Base-by-base conservation (phyloP, 2,888 invertebrate genomes). In the Pachydiplax longipennis region DNA sequence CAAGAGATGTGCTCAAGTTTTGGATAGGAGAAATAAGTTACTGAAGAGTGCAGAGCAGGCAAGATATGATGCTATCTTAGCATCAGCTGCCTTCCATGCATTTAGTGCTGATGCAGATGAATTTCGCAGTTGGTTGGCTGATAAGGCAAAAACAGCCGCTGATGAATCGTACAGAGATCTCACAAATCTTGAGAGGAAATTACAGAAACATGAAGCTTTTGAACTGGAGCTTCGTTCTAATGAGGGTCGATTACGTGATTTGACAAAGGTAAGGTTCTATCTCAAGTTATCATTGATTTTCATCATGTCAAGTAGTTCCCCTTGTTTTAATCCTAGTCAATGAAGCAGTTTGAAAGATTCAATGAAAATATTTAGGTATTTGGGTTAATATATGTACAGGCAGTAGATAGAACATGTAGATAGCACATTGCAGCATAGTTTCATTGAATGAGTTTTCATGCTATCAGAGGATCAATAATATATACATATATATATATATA, bases 181-280 rank as follows among this genome's bases (percentile, higher is more conserved):
- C 31, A 97, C 96, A 80, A 99, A 99, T 93, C 94, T 98, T 92
- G 98, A 98, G 92, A 95, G 98, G 0, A 99, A 99, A 93, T 94
- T 99, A 0, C 98, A 99, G 94, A 99, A 99, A 93, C 99, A 99
- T 93, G 98, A 99, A 94, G 99, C 99, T 0, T 99, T 99, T 93
- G 99, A 99, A 93, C 95, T 99, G 0, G 99, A 99, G 93, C 94
- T 99, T 35, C 96, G 98, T 87, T 98, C 99, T 0, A 99, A 99
- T 93, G 98, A 99, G 94, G 98, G 98, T 22, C 97, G 99, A 93
- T 95, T 99, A 15, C 95, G 98, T 90, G 96, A 97, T 37, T 97
- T 99, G 0, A 98, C 97, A 92, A 98, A 98, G 93, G 96, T 96
- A 91, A 93, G 94, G 65, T 44, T 12, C 90, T 48, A 48, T 83